Evolutionary conservation across 1,140 invertebrate genomes (phyloP).

Genomic region (Triops longicaudatus): DNA sequence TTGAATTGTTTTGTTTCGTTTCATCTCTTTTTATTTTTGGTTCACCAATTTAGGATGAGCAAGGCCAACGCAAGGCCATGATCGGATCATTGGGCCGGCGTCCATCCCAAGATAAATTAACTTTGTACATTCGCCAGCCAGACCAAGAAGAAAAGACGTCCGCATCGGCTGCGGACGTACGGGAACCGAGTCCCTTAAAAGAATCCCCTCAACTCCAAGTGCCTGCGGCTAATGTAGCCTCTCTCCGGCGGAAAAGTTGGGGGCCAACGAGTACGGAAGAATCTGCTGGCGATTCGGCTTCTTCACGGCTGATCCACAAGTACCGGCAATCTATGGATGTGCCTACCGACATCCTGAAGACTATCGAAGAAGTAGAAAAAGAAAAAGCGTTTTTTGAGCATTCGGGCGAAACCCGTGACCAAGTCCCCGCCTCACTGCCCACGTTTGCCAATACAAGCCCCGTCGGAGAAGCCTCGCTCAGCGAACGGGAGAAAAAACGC

Average conservation of each 20-base stretch:
- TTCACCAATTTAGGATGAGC: constrained; percentile 43
- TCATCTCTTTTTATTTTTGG: background rate
- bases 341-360: constrained; percentile 33
- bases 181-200: background rate
- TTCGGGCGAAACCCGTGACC: background rate
- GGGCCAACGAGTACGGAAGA: constrained; percentile 21
- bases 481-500: constrained; percentile 31
- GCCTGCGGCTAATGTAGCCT: background rate
- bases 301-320: constrained; percentile 33
- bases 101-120: constrained; percentile 47
- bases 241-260: constrained; percentile 29
- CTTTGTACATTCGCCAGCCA: constrained; percentile 49
- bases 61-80: constrained; percentile 45
- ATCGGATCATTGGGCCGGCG: constrained; percentile 44
- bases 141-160: constrained; percentile 8
- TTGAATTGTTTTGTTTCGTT: background rate
- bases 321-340: constrained; percentile 34
- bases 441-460: background rate
- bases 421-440: background rate
- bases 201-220: background rate
- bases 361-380: constrained; percentile 32
- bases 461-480: background rate
- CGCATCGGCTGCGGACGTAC: background rate
- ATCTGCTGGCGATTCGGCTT: constrained; percentile 16
- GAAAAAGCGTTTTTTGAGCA: constrained; percentile 13